Evolutionary conservation across 2,797 vertebrate species (phyloP).

Genomic region (Simalia tracyae): DNA sequence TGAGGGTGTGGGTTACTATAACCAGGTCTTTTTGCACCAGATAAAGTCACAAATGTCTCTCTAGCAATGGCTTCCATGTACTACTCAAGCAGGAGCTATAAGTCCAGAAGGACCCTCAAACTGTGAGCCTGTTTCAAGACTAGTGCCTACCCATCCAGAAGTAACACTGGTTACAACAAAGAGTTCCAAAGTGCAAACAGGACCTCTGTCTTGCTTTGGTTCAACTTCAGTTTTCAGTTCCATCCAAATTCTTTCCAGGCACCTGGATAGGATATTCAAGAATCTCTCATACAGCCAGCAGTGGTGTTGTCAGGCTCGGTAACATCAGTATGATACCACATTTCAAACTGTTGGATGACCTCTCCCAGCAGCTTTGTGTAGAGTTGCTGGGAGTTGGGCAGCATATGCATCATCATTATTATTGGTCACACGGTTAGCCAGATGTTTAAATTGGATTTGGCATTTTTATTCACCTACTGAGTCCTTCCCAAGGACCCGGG

Average conservation of each 20-base stretch:
- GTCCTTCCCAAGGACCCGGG: no score
- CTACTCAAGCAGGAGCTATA: not conserved
- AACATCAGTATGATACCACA: not conserved
- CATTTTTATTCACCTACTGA: no score
- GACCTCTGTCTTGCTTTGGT: not conserved
- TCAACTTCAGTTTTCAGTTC: not conserved
- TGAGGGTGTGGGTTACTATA: not conserved
- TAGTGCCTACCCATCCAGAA: not conserved
- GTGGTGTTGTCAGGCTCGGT: not conserved
- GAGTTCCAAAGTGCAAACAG: not conserved
- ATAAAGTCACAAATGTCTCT: not conserved
- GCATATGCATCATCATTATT: not conserved
- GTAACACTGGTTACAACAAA: not conserved
- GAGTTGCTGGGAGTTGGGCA: not conserved
- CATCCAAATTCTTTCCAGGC: no score
- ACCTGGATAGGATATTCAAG: not conserved
- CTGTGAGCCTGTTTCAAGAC: not conserved
- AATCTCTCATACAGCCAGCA: not conserved
- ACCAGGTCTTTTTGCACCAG: not conserved
- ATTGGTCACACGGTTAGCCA: no score
- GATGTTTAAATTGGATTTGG: no score
- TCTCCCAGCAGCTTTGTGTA: not conserved
- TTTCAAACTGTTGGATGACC: not conserved
- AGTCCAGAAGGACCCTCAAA: not conserved
- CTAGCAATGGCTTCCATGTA: no score